Conservation (phyloP, 1,140 invertebrate species). For the Bombus pascuorum region DNA sequence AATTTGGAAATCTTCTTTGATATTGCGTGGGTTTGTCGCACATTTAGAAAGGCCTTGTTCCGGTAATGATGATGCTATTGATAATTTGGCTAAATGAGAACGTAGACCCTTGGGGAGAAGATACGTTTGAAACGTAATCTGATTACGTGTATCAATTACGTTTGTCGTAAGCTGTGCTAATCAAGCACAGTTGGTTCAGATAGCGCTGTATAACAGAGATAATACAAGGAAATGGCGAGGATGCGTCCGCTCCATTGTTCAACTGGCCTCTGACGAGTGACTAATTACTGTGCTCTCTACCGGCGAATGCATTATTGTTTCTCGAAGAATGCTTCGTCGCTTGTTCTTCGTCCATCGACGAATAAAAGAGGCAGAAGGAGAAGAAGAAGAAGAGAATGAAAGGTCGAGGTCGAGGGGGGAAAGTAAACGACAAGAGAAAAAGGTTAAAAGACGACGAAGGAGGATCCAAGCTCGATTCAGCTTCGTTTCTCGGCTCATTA, state of each 20-base stretch:
- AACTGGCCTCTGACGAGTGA: conserved; percentile 14
- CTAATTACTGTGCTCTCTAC: conserved; percentile 14
- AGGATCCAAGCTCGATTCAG: not conserved
- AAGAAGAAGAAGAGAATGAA: not conserved
- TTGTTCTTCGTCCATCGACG: too few species aligned
- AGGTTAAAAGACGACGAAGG: not conserved
- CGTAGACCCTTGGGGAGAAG: not conserved
- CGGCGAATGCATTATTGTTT: conserved; percentile 1
- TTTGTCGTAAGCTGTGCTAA: conserved; percentile 36
- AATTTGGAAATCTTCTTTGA: too few species aligned
- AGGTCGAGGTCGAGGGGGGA: not conserved
- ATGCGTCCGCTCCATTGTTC: conserved; percentile 18
- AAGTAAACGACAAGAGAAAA: not conserved
- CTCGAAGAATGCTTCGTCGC: not conserved
- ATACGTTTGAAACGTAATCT: conserved; percentile 27
- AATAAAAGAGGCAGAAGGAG: not conserved
- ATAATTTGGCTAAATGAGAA: not conserved
- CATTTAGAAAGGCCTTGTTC: not conserved
- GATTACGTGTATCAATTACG: conserved; percentile 33
- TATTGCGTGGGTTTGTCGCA: not conserved
- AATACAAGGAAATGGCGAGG: conserved; percentile 33
- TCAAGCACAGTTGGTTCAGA: conserved; percentile 27
- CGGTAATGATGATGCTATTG: not conserved
- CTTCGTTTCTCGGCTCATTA: conserved; percentile 12
- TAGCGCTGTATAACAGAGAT: conserved; percentile 24